phyloP scores from a whole-genome alignment of 37 sponge, comb jelly and placozoan genomes.

The Chondrosia reniformis region DNA sequence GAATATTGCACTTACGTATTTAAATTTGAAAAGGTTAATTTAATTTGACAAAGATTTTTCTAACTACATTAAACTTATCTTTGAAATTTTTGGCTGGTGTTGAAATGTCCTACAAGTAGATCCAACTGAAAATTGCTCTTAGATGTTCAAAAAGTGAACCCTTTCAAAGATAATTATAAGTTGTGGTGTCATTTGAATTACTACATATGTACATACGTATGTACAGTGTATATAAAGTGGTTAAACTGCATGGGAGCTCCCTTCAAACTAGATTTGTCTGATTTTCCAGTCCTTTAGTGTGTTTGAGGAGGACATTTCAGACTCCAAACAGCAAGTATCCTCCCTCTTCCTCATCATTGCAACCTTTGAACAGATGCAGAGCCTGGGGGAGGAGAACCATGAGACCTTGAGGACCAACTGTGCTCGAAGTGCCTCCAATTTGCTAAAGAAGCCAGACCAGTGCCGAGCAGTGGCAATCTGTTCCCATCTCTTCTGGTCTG shows the following conservation, averaged over 20 bases:
- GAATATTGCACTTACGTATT: neutral
- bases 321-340: conserved; percentile 86
- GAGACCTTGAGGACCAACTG: conserved; percentile 93
- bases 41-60: neutral
- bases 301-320: conserved; percentile 93
- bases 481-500: conserved; percentile 97
- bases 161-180: too few species aligned
- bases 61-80: neutral
- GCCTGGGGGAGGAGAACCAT: conserved; percentile 98
- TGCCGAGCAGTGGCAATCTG: conserved; percentile 87
- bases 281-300: conserved; percentile 92
- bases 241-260: too few species aligned
- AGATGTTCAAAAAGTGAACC: too few species aligned
- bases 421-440: conserved; percentile 78
- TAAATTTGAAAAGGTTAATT: neutral
- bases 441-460: conserved; percentile 99
- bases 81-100: neutral
- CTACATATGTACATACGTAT: too few species aligned
- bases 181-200: too few species aligned
- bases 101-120: too few species aligned
- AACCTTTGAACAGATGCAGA: conserved; percentile 82
- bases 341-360: conserved; percentile 88
- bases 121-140: too few species aligned
- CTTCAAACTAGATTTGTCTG: too few species aligned
- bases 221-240: too few species aligned